These are phyloP conservation scores for Pocota personata DNA, from an alignment of 2,888 invertebrate species.

Conservation along the genomic window DNA sequence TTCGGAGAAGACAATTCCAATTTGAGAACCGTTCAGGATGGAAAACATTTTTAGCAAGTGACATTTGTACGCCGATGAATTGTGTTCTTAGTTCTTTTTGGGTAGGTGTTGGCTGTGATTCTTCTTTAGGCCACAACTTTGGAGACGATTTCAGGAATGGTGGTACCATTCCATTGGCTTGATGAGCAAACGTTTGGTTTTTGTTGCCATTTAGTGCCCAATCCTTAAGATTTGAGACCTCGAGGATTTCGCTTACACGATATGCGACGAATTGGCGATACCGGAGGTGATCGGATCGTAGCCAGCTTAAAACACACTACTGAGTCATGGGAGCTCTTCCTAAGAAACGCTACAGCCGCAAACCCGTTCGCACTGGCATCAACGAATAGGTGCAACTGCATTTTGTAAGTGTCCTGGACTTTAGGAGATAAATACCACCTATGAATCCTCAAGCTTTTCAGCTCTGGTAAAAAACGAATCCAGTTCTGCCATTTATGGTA, in stretches of 20 bases:
- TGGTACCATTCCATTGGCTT: constrained; percentile 59
- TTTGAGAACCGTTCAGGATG: not conserved
- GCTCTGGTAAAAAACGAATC: not conserved
- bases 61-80: not conserved
- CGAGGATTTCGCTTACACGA: no score
- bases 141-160: no score
- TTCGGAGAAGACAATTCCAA: not conserved
- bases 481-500: not conserved
- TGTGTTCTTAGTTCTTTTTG: not conserved
- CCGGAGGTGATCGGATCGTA: constrained; percentile 71
- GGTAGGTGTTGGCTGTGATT: not conserved
- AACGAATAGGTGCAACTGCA: constrained; percentile 66
- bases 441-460: not conserved
- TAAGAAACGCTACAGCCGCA: constrained; percentile 50
- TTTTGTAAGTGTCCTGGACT: not conserved
- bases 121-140: not conserved
- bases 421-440: not conserved
- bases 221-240: constrained; percentile 42
- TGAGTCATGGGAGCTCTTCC: not conserved
- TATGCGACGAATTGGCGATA: constrained; percentile 70
- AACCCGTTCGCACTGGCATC: constrained; percentile 64
- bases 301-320: constrained; percentile 66
- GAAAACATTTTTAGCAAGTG: not conserved
- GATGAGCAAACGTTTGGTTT: constrained; percentile 13
- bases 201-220: constrained; percentile 63